Percentiles rank a stretch among this genome's conserved stretches.
Conservation (phyloP, 1,140 invertebrate genomes). For the Drosophila rufa region DNA sequence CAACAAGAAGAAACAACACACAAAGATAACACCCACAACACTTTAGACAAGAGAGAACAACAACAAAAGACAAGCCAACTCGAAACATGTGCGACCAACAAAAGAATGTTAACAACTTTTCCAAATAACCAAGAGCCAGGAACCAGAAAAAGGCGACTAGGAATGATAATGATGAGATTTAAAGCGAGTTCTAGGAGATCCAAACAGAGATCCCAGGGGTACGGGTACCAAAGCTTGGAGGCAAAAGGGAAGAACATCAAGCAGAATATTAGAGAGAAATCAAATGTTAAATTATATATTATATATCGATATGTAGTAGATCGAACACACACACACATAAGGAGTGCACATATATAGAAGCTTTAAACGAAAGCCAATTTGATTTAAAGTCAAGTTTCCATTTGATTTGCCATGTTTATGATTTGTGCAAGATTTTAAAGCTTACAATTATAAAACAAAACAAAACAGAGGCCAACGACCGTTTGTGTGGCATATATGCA, state of each 20-base stretch:
- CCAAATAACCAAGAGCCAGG: conserved; percentile 19
- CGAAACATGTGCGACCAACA: conserved; percentile 80
- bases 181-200: conserved; percentile 20
- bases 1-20: conserved; percentile 48
- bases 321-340: conserved; percentile 37
- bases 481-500: conserved; percentile 79
- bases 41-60: conserved; percentile 20
- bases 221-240: conserved; percentile 42
- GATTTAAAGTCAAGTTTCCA: conserved; percentile 49
- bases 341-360: conserved; percentile 48
- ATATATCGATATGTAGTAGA: conserved; percentile 39
- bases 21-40: conserved; percentile 50
- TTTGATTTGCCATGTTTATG: conserved; percentile 62
- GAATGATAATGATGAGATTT: conserved; percentile 17
- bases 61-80: conserved; percentile 66
- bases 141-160: conserved; percentile 7
- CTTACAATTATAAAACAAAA: conserved; percentile 45
- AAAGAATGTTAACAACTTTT: conserved; percentile 67
- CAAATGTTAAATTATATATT: conserved; percentile 57
- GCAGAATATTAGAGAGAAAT: conserved; percentile 42
- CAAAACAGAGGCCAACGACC: conserved; percentile 42
- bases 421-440: conserved; percentile 64
- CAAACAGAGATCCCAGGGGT: conserved; percentile 18
- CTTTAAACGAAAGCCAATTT: conserved; percentile 45
- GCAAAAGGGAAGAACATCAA: conserved; percentile 23